Conservation (phyloP, 2,888 invertebrate genomes). For the Napeogenes sylphis region DNA sequence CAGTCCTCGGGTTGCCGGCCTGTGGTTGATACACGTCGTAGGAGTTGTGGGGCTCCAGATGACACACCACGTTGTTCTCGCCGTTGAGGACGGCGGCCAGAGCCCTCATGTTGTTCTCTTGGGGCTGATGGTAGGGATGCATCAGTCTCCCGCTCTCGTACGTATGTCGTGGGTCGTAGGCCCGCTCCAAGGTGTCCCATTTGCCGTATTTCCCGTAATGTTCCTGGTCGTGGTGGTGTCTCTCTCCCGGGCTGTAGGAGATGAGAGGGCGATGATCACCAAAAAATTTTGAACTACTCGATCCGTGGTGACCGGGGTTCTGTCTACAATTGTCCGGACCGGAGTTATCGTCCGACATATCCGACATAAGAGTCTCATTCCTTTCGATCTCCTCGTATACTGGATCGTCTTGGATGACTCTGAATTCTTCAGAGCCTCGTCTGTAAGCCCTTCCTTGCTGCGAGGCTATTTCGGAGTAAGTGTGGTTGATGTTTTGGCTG, state of each 20-base stretch:
- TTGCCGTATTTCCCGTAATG: constrained; percentile 72
- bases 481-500: constrained; percentile 82
- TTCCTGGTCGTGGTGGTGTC: constrained; percentile 70
- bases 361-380: constrained; percentile 84
- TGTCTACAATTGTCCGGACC: constrained; percentile 82
- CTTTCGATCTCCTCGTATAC: constrained; percentile 90
- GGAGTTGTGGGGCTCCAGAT: constrained; percentile 84
- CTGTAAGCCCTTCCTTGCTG: constrained; percentile 71
- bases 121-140: constrained; percentile 75
- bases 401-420: constrained; percentile 83
- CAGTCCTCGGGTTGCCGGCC: constrained; percentile 68
- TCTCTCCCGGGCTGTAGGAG: constrained; percentile 84
- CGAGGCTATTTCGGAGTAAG: constrained; percentile 84
- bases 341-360: constrained; percentile 85
- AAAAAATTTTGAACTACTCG: constrained; percentile 82
- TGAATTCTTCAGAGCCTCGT: constrained; percentile 76
- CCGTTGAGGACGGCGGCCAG: constrained; percentile 89
- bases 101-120: constrained; percentile 77
- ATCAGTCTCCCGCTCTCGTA: constrained; percentile 74
- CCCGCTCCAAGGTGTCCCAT: constrained; percentile 74
- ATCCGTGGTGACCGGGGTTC: constrained; percentile 77
- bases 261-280: constrained; percentile 89
- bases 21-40: constrained; percentile 72
- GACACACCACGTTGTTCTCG: constrained; percentile 90
- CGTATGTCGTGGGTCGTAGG: constrained; percentile 66